These are phyloP conservation scores for Phoxinus dragarum DNA, from an alignment of 2,797 vertebrate species.

Conservation along the genomic window DNA sequence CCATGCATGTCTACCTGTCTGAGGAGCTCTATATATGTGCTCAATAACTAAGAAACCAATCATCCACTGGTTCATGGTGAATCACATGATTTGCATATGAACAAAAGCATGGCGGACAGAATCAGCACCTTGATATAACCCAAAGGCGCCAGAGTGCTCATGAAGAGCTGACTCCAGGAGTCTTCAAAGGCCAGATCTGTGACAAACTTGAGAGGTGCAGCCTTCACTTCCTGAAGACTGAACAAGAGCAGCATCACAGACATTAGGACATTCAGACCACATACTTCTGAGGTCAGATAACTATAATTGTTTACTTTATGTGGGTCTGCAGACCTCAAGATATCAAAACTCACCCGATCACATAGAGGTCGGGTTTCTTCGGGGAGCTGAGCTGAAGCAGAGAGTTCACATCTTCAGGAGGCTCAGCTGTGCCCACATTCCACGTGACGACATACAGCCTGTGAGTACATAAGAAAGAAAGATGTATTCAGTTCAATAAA, in stretches of 20 bases:
- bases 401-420: constrained; percentile 82
- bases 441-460: constrained; percentile 93
- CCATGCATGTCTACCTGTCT: not conserved
- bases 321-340: not conserved
- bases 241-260: constrained; percentile 35
- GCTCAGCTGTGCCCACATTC: constrained; percentile 93
- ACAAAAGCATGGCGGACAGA: not conserved
- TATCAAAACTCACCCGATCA: constrained; percentile 86
- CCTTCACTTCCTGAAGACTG: constrained; percentile 95
- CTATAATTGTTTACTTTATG: not conserved
- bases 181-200: constrained; percentile 89
- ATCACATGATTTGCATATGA: not conserved
- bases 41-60: not conserved
- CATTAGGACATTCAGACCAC: constrained; percentile 4
- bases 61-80: not conserved
- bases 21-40: too few relatives aligned
- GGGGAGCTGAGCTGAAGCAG: constrained; percentile 83
- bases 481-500: not conserved
- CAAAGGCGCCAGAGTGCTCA: constrained; percentile 83
- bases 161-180: constrained; percentile 88
- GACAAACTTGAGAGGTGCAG: constrained; percentile 84
- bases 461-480: constrained; percentile 1
- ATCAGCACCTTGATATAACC: constrained; percentile 86
- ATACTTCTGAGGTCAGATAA: not conserved
- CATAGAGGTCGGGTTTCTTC: constrained; percentile 82